Evolutionary conservation across 2,113 vertebrate genomes (phyloP), one percentile per base, ranked within the genome.

Genomic region (Vulpes lagopus): DNA sequence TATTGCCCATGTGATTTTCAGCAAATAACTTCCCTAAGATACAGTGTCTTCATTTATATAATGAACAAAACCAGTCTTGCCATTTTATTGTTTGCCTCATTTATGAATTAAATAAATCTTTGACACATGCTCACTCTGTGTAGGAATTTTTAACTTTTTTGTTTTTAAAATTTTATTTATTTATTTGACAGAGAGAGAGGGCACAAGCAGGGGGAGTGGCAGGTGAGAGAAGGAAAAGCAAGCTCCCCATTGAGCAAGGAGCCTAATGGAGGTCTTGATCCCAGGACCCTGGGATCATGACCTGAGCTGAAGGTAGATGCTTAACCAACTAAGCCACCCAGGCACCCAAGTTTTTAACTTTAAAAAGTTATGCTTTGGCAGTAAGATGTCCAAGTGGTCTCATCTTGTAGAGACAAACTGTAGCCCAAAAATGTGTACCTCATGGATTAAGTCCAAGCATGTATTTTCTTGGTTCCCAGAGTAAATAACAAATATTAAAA

Each of bases 51-150:
- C 9, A 83, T 92, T 78, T 92, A 69, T 38, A 27, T 79, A 89
- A 60, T 51, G 60, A 91, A 3, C 25, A 78, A 69, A 93, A 67
- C 9, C 32, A 95, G 14, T 27, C 11, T 71, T 91, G n/a, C 1
- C 8, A 62, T 78, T 67, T 92, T 85, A 89, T 25, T 91, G 10
- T 20, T 87, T 92, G 82, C 38, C 57, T 49, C 65, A 83, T 78
- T 92, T 73, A 86, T 85, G 7, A 89, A 86, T 81, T 94, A 60
- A 85, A 85, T 62, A 78, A 73, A 85, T 91, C 74, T 78, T 91
- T 79, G 19, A 79, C 10, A 65, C 14, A 71, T 3, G 3, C 20
- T 89, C 23, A 71, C 5, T 89, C 14, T 94, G 49, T 85, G 1
- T 51, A 89, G 74, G 3, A 20, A 19, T 22, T 87, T 95, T 91